These are phyloP conservation scores for Catajapyx aquilonaris DNA, from an alignment of 1,140 invertebrate genomes.

Conservation along the genomic window DNA sequence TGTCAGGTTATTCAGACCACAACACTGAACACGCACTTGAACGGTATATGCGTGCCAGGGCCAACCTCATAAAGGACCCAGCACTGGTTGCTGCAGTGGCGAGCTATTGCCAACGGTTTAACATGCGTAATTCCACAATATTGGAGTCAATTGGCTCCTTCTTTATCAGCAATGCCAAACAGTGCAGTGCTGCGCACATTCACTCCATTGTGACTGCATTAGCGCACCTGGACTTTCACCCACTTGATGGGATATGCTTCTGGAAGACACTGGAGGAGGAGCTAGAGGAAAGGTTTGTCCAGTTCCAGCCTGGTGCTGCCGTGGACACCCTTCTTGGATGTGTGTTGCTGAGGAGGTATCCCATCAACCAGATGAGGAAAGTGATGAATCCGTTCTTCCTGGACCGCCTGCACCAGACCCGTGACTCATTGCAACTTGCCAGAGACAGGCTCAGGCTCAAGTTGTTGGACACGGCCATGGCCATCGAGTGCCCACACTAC, in stretches of 20 bases:
- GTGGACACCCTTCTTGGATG: slow-evolving; percentile 38
- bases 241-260: slow-evolving; percentile 28
- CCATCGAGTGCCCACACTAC: slow-evolving; percentile 35
- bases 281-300: slow-evolving; percentile 32
- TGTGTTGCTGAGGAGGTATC: slow-evolving; percentile 38
- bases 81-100: too few species aligned
- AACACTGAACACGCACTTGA: too few species aligned
- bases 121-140: too few species aligned
- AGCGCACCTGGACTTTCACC: slow-evolving; percentile 37
- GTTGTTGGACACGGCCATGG: slow-evolving; percentile 38
- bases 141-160: too few species aligned
- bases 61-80: too few species aligned
- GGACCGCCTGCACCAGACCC: slow-evolving; percentile 27
- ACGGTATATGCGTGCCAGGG: too few species aligned
- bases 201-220: slow-evolving; percentile 34
- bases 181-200: slow-evolving; percentile 28
- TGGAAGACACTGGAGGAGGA: slow-evolving; percentile 32
- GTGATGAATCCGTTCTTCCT: slow-evolving; percentile 40
- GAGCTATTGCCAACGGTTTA: too few species aligned
- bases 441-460: slow-evolving; percentile 26
- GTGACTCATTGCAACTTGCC: slow-evolving; percentile 13
- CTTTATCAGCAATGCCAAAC: slow-evolving; percentile 27
- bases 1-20: too few species aligned
- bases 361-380: slow-evolving; percentile 34
- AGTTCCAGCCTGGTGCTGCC: slow-evolving; percentile 32